Evolutionary conservation across 2,113 vertebrate species (phyloP).

Genomic region (Grammomys surdaster): DNA sequence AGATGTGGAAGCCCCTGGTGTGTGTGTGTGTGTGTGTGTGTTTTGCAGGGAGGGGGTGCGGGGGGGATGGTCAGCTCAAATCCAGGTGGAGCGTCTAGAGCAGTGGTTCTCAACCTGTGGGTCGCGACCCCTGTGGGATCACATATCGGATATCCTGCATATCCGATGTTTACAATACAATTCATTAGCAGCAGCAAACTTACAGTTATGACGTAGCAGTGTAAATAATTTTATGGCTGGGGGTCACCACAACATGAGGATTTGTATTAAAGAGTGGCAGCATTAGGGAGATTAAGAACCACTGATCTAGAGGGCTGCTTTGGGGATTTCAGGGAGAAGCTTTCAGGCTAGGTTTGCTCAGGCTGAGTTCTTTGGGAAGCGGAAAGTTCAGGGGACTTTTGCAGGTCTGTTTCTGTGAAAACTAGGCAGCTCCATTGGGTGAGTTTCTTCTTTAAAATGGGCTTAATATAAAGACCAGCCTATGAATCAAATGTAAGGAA

Average conservation of each 20-base stretch:
- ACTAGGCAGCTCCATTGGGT: neutral
- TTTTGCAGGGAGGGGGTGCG: too few relatives aligned
- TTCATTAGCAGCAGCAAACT: neutral
- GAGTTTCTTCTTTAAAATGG: slow-evolving; percentile 15
- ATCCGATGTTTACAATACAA: neutral
- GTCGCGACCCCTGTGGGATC: too few relatives aligned
- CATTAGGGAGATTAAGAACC: neutral
- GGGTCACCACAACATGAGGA: neutral
- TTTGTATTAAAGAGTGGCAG: neutral
- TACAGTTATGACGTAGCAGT: too few relatives aligned
- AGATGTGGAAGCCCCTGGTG: neutral
- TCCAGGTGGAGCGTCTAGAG: neutral
- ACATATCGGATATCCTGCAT: neutral
- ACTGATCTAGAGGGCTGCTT: neutral
- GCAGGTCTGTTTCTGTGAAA: neutral
- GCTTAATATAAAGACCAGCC: neutral
- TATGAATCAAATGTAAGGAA: neutral
- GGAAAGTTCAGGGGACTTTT: neutral
- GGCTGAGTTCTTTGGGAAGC: neutral
- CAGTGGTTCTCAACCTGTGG: neutral
- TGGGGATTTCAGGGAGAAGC: neutral
- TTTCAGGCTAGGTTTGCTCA: slow-evolving; percentile 29
- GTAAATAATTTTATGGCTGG: neutral
- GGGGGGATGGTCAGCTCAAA: too few relatives aligned
- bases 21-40: neutral